Evolutionary conservation across 2,888 invertebrate genomes (phyloP), one percentile per base, ranked within the genome.

Genomic region (Torymus texanus): DNA sequence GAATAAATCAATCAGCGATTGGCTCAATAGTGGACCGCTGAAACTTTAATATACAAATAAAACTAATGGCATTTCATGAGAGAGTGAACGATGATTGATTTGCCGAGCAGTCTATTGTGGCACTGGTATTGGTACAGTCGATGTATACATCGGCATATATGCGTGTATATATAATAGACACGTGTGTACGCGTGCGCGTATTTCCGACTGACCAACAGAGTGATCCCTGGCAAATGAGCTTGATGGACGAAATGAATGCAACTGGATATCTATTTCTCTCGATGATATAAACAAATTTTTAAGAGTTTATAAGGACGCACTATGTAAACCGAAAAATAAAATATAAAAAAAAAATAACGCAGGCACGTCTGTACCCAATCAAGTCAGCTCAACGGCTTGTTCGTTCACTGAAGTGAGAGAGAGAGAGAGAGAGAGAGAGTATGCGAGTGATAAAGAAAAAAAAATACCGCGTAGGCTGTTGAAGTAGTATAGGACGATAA

Each of bases 1-100:
- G 53, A 50, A 66, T 66, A 74, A 74, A 74, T 74, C 74, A 74
- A 74, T 74, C 74, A 51, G 21, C 13, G 50, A 14, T 2, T 24
- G 62, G 13, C 11, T 16, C 41, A 41, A 8, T 41, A 41, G 18
- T 18, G 18, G 24, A 1, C 53, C 18, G 56, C 29, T 24, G 14
- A 16, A 53, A 3, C 66, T 66, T 78, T 61, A 72, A 61, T 66
- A 8, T 41, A 55, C 41, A 72, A 78, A 78, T 67, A 71, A 74
- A 74, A 78, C 66, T 53, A 72, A 59, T 53, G 59, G 55, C 13
- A 51, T 70, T 70, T 18, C 61, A 3, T 41, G 41, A 41, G 41
- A 0, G 41, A 41, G n/a, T 2, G 2, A 14, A 21, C 14, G 50
- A 11, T 10, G 29, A 65, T 18, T 62, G n/a, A 55, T 62, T 29